Evolutionary conservation across 2,797 vertebrate species (phyloP).

Genomic region (Smutsia temminckii): DNA sequence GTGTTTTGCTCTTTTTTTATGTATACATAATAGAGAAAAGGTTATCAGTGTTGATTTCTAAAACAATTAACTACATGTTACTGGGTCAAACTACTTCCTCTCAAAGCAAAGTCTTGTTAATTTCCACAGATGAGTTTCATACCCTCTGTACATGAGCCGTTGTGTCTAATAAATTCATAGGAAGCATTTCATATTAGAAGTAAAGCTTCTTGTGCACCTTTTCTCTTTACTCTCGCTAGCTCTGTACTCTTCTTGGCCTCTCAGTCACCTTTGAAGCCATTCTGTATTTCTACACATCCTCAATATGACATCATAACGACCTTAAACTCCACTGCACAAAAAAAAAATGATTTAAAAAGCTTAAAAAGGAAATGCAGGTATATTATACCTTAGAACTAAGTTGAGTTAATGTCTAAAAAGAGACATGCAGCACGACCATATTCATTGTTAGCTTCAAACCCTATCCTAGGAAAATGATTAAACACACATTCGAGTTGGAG

Average conservation of each 20-base stretch:
- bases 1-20: neutral
- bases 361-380: neutral
- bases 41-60: neutral
- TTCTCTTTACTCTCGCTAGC: neutral
- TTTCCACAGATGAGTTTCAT: neutral
- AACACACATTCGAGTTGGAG: neutral
- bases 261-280: neutral
- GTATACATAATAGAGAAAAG: neutral
- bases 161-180: neutral
- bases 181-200: neutral
- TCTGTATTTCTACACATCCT: neutral
- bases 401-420: neutral
- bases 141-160: neutral
- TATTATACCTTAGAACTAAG: neutral
- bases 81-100: neutral
- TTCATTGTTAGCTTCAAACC: neutral
- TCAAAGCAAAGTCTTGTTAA: neutral
- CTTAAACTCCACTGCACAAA: neutral
- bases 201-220: neutral
- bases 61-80: neutral
- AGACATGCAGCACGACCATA: neutral
- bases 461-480: neutral
- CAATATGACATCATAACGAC: neutral
- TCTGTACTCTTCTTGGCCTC: neutral
- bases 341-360: neutral